A percentile compares a stretch with the other conserved stretches of the same genome.
Conservation (phyloP, 2,888 invertebrate species). For the Sthenelais limicola region DNA sequence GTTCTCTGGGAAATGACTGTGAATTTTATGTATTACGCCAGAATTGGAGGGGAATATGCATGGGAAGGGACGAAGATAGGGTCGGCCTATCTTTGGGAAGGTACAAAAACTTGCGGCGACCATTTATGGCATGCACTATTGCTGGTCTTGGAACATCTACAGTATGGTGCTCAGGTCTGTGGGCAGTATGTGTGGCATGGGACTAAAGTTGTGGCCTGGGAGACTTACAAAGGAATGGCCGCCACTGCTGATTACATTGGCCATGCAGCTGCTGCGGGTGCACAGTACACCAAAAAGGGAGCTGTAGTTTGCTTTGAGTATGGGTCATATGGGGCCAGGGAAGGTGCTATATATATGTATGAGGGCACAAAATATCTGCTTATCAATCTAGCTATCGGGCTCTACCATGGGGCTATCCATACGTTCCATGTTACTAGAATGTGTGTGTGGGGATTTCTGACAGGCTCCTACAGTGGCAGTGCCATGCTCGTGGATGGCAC, state of each 20-base stretch:
- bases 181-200: slow-evolving; percentile 35
- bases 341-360: slow-evolving; percentile 42
- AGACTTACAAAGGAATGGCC: slow-evolving; percentile 22
- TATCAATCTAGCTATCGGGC: slow-evolving; percentile 12
- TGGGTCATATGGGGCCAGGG: slow-evolving; percentile 44
- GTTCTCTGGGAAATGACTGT: slow-evolving; percentile 9
- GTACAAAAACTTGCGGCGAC: slow-evolving; percentile 1
- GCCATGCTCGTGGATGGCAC: slow-evolving; percentile 45
- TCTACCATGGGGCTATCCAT: slow-evolving; percentile 23
- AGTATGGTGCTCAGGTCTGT: slow-evolving; percentile 20
- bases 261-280: slow-evolving; percentile 23
- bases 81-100: slow-evolving; percentile 23
- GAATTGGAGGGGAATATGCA: slow-evolving; percentile 18
- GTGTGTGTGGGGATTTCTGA: slow-evolving; percentile 25
- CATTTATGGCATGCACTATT: slow-evolving; percentile 33
- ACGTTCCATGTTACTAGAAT: slow-evolving; percentile 16
- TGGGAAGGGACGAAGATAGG: slow-evolving; percentile 23
- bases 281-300: slow-evolving; percentile 38
- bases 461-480: slow-evolving; percentile 43
- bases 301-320: slow-evolving; percentile 45
- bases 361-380: slow-evolving; percentile 28
- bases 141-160: slow-evolving; percentile 28
- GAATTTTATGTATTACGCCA: neutral
- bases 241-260: slow-evolving; percentile 22
- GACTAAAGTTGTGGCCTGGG: slow-evolving; percentile 29